Conservation (phyloP, 2,797 vertebrate genomes). For the Mionectes olivaceus region DNA sequence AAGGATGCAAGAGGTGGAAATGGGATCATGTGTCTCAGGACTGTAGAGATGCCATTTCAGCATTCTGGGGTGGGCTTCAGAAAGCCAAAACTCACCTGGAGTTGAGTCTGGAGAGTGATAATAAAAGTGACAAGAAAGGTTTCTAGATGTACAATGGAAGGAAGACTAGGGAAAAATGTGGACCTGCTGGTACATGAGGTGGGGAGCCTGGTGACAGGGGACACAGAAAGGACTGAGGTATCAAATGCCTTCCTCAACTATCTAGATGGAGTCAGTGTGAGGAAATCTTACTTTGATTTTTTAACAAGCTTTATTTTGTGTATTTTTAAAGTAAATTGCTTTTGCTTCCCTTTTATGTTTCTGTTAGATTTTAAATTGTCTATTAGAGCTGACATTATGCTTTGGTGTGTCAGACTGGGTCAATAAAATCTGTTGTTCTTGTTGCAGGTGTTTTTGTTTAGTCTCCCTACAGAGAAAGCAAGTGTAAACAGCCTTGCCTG, state of each 20-base stretch:
- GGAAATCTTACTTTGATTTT: background rate
- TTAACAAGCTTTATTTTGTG: background rate
- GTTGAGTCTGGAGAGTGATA: background rate
- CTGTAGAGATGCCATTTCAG: background rate
- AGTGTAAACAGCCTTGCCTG: conserved; percentile 47
- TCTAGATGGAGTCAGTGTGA: background rate
- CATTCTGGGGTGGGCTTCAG: background rate
- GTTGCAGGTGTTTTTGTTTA: conserved; percentile 64
- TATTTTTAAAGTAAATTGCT: background rate
- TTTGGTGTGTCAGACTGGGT: conserved; percentile 28
- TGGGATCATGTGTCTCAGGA: rapidly evolving
- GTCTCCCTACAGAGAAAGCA: conserved; percentile 39
- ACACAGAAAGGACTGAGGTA: background rate
- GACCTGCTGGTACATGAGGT: background rate
- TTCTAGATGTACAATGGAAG: background rate
- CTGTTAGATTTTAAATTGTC: conserved; percentile 30
- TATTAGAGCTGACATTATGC: background rate
- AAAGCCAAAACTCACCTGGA: background rate
- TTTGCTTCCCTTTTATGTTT: background rate
- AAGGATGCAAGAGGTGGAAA: background rate
- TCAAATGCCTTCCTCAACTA: background rate
- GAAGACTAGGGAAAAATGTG: background rate
- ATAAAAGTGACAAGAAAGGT: background rate
- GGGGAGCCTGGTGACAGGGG: background rate
- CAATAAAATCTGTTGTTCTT: conserved; percentile 40